These are phyloP conservation scores for Hydrozoanthus gracilis DNA, from an alignment of 92 coral and sea anemone genomes.

Conservation along the genomic window DNA sequence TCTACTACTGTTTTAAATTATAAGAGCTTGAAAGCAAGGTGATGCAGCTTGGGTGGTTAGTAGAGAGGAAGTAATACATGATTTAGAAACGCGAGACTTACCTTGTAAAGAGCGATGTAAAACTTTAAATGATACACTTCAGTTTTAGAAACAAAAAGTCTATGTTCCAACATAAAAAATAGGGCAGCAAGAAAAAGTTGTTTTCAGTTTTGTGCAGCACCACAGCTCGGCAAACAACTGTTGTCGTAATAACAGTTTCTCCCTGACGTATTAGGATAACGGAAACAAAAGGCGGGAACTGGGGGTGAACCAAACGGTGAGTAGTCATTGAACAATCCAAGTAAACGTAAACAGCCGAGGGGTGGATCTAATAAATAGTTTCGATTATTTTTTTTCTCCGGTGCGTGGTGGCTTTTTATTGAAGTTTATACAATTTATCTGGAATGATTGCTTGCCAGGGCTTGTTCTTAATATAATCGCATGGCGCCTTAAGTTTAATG, in stretches of 20 bases:
- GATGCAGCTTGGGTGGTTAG: too few species aligned
- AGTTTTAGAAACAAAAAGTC: background rate
- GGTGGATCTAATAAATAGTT: slow-evolving; percentile 49
- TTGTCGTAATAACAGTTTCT: slow-evolving; percentile 19
- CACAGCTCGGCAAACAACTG: slow-evolving; percentile 9
- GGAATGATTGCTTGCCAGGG: slow-evolving; percentile 29
- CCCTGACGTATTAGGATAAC: background rate
- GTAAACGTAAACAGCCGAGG: slow-evolving; percentile 49
- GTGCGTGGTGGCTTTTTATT: slow-evolving; percentile 31
- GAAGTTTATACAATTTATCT: slow-evolving; percentile 45
- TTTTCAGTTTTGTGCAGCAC: background rate
- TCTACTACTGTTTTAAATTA: too few species aligned
- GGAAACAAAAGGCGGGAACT: slow-evolving; percentile 43
- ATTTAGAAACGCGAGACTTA: too few species aligned
- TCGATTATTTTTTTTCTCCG: slow-evolving; percentile 18
- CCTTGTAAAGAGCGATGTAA: background rate
- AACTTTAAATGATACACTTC: background rate
- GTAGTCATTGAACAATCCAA: slow-evolving; percentile 25
- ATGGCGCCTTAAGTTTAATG: background rate
- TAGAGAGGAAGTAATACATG: too few species aligned
- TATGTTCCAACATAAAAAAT: background rate
- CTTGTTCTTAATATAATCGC: slow-evolving; percentile 26
- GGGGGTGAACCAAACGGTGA: slow-evolving; percentile 18
- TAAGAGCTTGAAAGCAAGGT: too few species aligned
- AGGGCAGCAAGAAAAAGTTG: background rate